Conservation (phyloP, 2,797 vertebrate species). For the Enteromius radiatus region DNA sequence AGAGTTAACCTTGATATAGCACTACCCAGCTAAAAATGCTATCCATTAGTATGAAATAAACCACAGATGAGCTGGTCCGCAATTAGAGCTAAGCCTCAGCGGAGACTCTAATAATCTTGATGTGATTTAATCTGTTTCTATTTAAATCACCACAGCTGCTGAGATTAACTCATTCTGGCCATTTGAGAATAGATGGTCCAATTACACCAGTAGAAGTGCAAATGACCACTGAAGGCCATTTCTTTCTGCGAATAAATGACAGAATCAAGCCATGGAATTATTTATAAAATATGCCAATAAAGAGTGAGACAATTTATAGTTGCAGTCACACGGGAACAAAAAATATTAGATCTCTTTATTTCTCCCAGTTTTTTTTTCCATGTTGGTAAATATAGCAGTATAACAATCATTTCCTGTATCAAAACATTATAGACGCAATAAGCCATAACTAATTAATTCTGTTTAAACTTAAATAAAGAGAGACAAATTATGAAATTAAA, state of each 20-base stretch:
- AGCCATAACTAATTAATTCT: background rate
- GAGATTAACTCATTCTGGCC: conserved; percentile 73
- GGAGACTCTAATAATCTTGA: conserved; percentile 63
- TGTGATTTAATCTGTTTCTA: conserved; percentile 72
- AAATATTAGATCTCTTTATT: background rate
- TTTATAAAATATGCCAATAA: background rate
- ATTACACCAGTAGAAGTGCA: conserved; percentile 73
- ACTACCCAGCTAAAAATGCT: conserved; percentile 44
- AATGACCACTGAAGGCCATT: conserved; percentile 15
- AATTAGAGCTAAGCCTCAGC: conserved; percentile 68
- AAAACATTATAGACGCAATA: background rate
- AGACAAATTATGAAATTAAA: background rate
- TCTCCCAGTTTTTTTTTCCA: background rate
- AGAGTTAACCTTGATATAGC: conserved; percentile 20
- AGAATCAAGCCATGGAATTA: background rate
- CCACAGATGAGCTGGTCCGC: conserved; percentile 62
- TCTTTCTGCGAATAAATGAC: conserved; percentile 8
- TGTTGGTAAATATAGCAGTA: background rate
- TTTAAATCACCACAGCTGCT: conserved; percentile 69
- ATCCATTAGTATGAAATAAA: conserved; percentile 64
- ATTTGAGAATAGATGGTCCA: conserved; percentile 66
- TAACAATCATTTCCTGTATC: background rate
- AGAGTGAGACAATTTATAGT: background rate
- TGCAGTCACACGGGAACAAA: background rate
- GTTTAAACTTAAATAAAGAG: background rate